Percentiles rank a stretch among this genome's conserved stretches.
Conservation (phyloP, 1,140 invertebrate genomes). For the Nasonia giraulti region DNA sequence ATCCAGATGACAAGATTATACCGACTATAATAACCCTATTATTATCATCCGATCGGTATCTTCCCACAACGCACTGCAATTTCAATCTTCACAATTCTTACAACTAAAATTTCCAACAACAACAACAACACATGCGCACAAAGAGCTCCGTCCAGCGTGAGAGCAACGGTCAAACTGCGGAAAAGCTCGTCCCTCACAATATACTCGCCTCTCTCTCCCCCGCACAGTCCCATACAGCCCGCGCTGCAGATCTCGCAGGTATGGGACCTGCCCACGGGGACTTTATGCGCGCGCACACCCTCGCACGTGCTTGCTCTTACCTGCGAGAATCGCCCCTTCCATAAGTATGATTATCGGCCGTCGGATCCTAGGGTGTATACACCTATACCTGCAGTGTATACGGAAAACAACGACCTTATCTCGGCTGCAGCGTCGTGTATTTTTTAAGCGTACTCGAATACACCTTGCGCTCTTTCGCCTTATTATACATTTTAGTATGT, state of each 20-base stretch:
- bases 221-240: not conserved
- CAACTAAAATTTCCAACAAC: too few relatives aligned
- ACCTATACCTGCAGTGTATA: not conserved
- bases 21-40: too few relatives aligned
- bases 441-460: too few relatives aligned
- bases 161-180: not conserved
- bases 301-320: conserved; percentile 38
- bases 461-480: too few relatives aligned
- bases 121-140: too few relatives aligned
- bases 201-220: not conserved
- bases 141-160: not conserved
- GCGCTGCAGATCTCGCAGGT: not conserved
- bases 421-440: not conserved
- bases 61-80: too few relatives aligned
- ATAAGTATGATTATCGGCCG: not conserved
- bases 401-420: not conserved
- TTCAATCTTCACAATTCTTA: too few relatives aligned
- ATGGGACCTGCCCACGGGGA: conserved; percentile 7
- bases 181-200: conserved; percentile 14
- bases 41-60: too few relatives aligned
- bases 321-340: conserved; percentile 29
- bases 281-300: conserved; percentile 33
- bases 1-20: too few relatives aligned
- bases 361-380: not conserved
- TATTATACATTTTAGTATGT: not conserved